Base-by-base conservation (phyloP, 2,888 invertebrate genomes). In the Venustoraphidia nigricollis region DNA sequence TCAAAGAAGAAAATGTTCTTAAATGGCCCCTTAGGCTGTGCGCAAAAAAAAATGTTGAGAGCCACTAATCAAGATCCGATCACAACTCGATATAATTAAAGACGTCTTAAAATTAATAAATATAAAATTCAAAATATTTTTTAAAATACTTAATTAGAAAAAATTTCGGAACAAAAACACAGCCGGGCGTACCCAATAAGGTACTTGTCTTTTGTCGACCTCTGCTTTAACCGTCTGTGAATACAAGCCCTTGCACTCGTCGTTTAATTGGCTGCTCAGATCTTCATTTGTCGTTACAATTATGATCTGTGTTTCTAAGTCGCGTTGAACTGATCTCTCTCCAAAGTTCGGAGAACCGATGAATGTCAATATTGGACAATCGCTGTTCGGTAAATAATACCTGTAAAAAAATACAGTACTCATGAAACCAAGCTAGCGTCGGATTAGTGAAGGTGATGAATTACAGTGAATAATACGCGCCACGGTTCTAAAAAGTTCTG, bases 281-380 rank as follows among this genome's bases (percentile, higher is more conserved):
- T 69, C 63, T 48, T 66, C 60, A 61, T 89, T 86, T 45, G 72
- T 71, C 0, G 97, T 97, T 3, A 93, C 77, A 49, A 98, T 71
- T 35, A 87, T 86, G 1, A 97, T 72, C 66, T 97, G 96, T 0
- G 89, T 87, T 70, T 98, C 98, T 13, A 98, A 71, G 66, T 98
- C 98, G 36, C 91, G 78, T 53, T 83, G 77, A 0, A 94, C 91
- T 0, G 95, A 95, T 48, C 96, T 75, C 66, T 80, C 82, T 62
- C 95, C 96, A 62, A 94, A 89, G 68, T 97, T 97, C 0, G 96
- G 89, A 0, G 96, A 97, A 2, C 97, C 96, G 48, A 97, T 79
- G 14, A 95, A 67, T 0, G 95, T 93, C 3, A 87, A 69, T 60
- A 77, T 81, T 0, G 95, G 95, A 39, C 78, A 70, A 2, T 67